Evolutionary conservation across 2,888 invertebrate species (phyloP).

Genomic region (Chymomyza caudatula): DNA sequence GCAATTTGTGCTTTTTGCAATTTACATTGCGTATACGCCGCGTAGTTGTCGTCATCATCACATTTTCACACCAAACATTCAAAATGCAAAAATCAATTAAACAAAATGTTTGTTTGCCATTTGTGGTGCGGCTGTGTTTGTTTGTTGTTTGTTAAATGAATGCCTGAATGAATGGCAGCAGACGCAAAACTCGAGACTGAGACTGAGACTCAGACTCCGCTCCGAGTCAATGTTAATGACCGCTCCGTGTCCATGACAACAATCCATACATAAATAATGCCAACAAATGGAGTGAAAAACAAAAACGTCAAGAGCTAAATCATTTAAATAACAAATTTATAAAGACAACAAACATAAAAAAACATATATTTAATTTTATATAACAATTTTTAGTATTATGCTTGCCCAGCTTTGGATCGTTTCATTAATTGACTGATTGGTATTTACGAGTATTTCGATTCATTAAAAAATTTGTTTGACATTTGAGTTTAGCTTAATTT

Average conservation of each 20-base stretch:
- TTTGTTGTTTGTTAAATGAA: neutral
- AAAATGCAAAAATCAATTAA: constrained; percentile 60
- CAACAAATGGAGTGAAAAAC: constrained; percentile 30
- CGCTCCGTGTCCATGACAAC: constrained; percentile 62
- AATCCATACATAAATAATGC: constrained; percentile 61
- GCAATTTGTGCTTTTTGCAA: neutral
- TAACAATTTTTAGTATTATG: neutral
- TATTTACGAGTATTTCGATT: neutral
- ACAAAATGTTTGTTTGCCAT: constrained; percentile 42
- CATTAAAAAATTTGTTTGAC: neutral
- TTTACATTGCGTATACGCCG: neutral
- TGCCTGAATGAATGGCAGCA: too few relatives aligned
- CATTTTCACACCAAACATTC: constrained; percentile 59
- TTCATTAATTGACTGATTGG: neutral
- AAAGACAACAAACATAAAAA: neutral
- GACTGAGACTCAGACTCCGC: neutral
- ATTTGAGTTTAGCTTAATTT: neutral
- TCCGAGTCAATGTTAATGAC: constrained; percentile 49
- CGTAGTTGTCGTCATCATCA: constrained; percentile 7
- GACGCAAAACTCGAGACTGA: neutral
- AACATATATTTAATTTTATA: constrained; percentile 6
- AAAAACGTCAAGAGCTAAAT: constrained; percentile 28
- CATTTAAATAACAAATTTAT: constrained; percentile 38
- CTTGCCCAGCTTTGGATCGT: neutral
- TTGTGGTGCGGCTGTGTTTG: constrained; percentile 12